A percentile compares a stretch with the other conserved stretches of the same genome.
These are phyloP conservation scores for Rhodeus uyekii DNA, from an alignment of 2,797 vertebrate species.

Conservation along the genomic window DNA sequence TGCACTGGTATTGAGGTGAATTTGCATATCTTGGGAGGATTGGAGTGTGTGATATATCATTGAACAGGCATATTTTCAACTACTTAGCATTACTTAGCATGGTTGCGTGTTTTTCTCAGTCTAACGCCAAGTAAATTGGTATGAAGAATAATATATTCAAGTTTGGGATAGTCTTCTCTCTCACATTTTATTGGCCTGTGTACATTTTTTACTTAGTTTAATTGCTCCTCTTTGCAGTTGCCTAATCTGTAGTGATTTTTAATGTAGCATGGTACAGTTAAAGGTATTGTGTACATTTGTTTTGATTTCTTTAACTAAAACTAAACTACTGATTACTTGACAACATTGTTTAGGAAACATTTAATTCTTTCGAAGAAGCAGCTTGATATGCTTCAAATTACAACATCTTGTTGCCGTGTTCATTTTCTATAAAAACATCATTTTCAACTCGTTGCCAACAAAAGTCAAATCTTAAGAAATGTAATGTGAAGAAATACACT, in stretches of 20 bases:
- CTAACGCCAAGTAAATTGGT: neutral
- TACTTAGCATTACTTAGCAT: slow-evolving; percentile 50
- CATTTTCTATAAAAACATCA: neutral
- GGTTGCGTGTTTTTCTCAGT: slow-evolving; percentile 26
- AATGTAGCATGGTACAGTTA: neutral
- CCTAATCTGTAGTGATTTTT: neutral
- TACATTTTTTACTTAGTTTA: neutral
- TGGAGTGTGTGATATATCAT: slow-evolving; percentile 53
- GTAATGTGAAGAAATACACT: too few relatives aligned
- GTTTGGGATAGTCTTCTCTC: neutral
- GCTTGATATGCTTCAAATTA: too few relatives aligned
- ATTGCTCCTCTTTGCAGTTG: neutral
- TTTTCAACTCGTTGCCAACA: too few relatives aligned
- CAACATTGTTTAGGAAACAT: neutral
- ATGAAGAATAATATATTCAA: neutral
- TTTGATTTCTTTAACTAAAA: neutral
- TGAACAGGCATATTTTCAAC: slow-evolving; percentile 49
- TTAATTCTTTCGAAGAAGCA: neutral
- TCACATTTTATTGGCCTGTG: neutral
- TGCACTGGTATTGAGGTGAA: slow-evolving; percentile 45
- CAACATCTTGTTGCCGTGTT: neutral
- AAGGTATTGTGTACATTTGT: neutral
- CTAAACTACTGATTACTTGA: neutral
- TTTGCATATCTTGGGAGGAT: slow-evolving; percentile 55
- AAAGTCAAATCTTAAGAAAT: too few relatives aligned